phyloP scores from a whole-genome alignment of 1,140 invertebrate species.

The Gryon sp. region DNA sequence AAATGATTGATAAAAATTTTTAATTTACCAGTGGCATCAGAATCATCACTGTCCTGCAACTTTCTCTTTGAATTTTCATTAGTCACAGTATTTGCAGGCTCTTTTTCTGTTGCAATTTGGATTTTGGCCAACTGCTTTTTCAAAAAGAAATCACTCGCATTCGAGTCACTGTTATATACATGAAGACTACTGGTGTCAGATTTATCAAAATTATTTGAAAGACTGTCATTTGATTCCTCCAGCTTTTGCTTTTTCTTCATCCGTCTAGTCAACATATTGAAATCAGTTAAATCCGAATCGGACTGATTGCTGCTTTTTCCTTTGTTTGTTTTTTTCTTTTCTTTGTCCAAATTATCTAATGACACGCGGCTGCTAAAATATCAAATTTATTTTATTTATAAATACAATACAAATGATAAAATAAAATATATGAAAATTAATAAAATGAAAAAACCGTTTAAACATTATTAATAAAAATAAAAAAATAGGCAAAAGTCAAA shows the following conservation, averaged over 20 bases:
- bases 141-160: constrained; percentile 35
- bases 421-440: too few relatives aligned
- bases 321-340: constrained; percentile 8
- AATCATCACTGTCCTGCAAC: constrained; percentile 68
- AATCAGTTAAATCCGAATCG: constrained; percentile 55
- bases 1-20: too few relatives aligned
- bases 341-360: constrained; percentile 61
- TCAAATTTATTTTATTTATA: too few relatives aligned
- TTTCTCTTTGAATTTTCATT: constrained; percentile 65
- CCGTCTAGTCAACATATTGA: constrained; percentile 38
- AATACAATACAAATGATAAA: too few relatives aligned
- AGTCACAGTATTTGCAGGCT: constrained; percentile 62
- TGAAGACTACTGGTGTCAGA: constrained; percentile 54
- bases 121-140: constrained; percentile 27
- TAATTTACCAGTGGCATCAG: constrained; percentile 65
- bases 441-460: too few relatives aligned
- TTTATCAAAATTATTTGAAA: constrained; percentile 67
- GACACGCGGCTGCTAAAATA: constrained; percentile 43
- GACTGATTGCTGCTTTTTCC: too few relatives aligned
- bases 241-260: constrained; percentile 39
- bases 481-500: too few relatives aligned
- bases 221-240: constrained; percentile 64
- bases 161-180: constrained; percentile 25
- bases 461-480: too few relatives aligned
- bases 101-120: constrained; percentile 39